Evolutionary conservation across 2,888 invertebrate species (phyloP).

Genomic region (Meteorus cinctellus): DNA sequence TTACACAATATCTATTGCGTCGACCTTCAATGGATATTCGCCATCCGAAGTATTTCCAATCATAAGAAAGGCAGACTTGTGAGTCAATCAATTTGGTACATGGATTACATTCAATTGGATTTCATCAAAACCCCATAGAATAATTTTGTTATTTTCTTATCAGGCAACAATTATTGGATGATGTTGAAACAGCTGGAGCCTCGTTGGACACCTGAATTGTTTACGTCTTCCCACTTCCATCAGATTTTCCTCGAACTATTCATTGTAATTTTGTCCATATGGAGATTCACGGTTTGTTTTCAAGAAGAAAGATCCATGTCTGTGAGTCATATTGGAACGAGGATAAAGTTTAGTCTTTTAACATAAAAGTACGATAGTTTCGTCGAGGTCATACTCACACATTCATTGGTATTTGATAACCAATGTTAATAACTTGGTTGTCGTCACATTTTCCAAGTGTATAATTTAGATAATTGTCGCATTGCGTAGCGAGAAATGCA

Average conservation of each 20-base stretch:
- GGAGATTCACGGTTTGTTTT: conserved; percentile 46
- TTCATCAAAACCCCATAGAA: neutral
- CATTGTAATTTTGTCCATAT: conserved; percentile 34
- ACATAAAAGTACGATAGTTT: no score
- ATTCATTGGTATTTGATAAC: conserved; percentile 46
- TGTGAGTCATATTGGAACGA: conserved; percentile 31
- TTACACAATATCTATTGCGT: conserved; percentile 75
- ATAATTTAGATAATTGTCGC: conserved; percentile 48
- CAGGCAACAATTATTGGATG: conserved; percentile 16
- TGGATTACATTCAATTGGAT: conserved; percentile 2
- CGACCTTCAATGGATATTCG: conserved; percentile 78
- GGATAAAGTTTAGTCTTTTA: neutral
- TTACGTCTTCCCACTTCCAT: neutral
- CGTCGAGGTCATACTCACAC: neutral
- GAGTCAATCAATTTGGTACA: conserved; percentile 45
- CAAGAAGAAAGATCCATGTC: conserved; percentile 49
- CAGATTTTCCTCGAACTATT: neutral
- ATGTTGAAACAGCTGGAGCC: neutral
- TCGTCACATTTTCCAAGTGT: conserved; percentile 45
- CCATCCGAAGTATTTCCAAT: conserved; percentile 71
- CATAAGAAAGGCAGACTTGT: conserved; percentile 69
- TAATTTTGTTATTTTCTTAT: conserved; percentile 15
- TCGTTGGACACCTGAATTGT: no score
- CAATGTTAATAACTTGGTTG: conserved; percentile 52
- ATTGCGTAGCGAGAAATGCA: conserved; percentile 52